Base-by-base conservation (phyloP, 2,797 vertebrate genomes). In the Pseudochromis fuscus region DNA sequence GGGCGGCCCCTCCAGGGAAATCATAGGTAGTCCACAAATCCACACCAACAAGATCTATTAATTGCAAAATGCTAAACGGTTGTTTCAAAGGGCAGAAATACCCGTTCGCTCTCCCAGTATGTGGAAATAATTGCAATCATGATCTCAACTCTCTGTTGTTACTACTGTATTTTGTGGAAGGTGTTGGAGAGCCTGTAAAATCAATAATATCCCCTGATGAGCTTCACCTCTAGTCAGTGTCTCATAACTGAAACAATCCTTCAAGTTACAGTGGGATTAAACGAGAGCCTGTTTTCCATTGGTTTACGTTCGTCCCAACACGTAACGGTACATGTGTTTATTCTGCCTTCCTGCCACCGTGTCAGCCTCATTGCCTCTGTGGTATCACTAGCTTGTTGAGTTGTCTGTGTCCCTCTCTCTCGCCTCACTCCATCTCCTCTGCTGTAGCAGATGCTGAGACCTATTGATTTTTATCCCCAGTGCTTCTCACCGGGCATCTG, bases 401-500 rank as follows among this genome's bases (percentile, higher is more conserved):
- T 77, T 68, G 72, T 79, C 83, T 67, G 65, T 25, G 67, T 84
- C 74, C 25, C 78, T 69, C 71, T 73, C 75, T 61, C 61, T 70
- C 11, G 2, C 55, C 63, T 84, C 80, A 63, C 68, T 86, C 65
- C 74, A 74, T 79, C 77, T 88, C 67, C 72, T 83, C 65, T 65
- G 37, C 77, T 75, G 73, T 89, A 91, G 89, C 89, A 76, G 85
- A 87, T 72, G 65, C 82, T 86, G 85, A 89, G 82, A 81, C 70
- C 70, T 90, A 92, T 93, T 78, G 89, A 93, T 93, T 92, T 89
- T 59, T n/a, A 77, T 67, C 78, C 77, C 28, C 3, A 46, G 81
- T 62, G 33, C 83, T 79, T 80, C 79, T 84, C 83, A 62, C 75
- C 28, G 59, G 37, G 61, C 70, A 72, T 81, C 77, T 72, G 49